Evolutionary conservation across 2,113 vertebrate genomes (phyloP).

Genomic region (Rhinolophus sinicus): DNA sequence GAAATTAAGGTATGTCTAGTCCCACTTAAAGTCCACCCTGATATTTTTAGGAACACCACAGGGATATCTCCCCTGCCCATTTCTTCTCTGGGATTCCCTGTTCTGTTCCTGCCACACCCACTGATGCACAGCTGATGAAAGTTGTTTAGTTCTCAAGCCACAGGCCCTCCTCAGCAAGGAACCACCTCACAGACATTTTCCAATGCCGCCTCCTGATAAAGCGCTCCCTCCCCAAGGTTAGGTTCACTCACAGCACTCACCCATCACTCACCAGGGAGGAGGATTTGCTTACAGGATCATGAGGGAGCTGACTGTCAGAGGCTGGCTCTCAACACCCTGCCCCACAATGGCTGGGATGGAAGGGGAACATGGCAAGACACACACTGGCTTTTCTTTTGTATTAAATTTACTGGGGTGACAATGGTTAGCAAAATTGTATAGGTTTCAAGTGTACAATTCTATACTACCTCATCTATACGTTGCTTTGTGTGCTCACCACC

Average conservation of each 20-base stretch:
- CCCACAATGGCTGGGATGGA: not conserved
- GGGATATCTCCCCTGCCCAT: not conserved
- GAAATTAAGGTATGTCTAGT: not conserved
- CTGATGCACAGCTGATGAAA: rapidly evolving
- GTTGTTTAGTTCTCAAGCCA: not conserved
- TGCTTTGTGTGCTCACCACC: too few relatives aligned
- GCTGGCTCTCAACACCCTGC: rapidly evolving
- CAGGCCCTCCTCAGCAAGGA: not conserved
- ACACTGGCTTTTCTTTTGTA: not conserved
- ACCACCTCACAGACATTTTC: not conserved
- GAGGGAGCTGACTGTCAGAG: not conserved
- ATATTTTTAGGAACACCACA: not conserved
- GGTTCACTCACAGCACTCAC: not conserved
- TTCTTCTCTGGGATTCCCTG: not conserved
- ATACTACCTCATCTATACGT: too few relatives aligned
- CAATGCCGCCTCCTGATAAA: not conserved
- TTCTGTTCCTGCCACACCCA: rapidly evolving
- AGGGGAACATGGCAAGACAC: not conserved
- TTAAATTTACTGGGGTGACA: too few relatives aligned
- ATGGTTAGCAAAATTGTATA: too few relatives aligned
- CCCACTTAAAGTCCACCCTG: not conserved
- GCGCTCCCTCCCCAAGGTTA: not conserved
- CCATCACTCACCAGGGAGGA: too few relatives aligned
- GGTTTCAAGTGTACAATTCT: too few relatives aligned
- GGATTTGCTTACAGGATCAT: not conserved